Evolutionary conservation across 2,113 vertebrate genomes (phyloP), one percentile per base, ranked within the genome.

Genomic region (Pholis gunnellus): DNA sequence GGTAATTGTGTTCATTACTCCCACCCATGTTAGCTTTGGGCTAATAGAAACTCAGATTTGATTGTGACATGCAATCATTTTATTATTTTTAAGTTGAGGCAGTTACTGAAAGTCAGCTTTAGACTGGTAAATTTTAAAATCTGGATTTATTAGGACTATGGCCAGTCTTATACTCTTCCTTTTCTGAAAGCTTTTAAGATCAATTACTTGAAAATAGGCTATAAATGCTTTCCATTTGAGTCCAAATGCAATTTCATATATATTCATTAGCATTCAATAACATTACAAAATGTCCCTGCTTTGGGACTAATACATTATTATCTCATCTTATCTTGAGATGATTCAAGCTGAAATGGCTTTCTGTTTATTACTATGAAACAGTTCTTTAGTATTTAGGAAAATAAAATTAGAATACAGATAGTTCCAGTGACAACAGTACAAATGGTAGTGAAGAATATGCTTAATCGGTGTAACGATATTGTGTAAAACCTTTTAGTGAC

Each of bases 161-260:
- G 56, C 25, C 25, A 57, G 56, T 57, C 56, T 29, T 57, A 10
- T 57, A 57, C 54, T 57, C 54, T 57, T n/a, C 52, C 2, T 54
- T n/a, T 57, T 57, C 54, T 57, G 14, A 57, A 57, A 57, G 54
- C 54, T 59, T 59, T 59, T 29, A 59, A 15, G 56, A 59, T 59
- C 56, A 29, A 15, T 59, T 59, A 59, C 56, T 27, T 59, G 11
- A 59, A 59, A 59, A 15, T 59, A 29, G 56, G 25, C 25, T 27
- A 57, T 14, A 57, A 18, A 15, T 59, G 56, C 56, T 59, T 59
- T 29, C 25, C 29, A 27, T 59, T 59, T 29, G 25, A 59, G 56
- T 59, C 56, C 25, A 59, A 59, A 59, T 29, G 25, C 56, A 59
- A 59, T 59, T 59, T 29, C 17, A 5, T 48, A 40, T 42, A 42